These are phyloP conservation scores for Otis tarda DNA, from an alignment of 2,113 vertebrate species.

Conservation along the genomic window DNA sequence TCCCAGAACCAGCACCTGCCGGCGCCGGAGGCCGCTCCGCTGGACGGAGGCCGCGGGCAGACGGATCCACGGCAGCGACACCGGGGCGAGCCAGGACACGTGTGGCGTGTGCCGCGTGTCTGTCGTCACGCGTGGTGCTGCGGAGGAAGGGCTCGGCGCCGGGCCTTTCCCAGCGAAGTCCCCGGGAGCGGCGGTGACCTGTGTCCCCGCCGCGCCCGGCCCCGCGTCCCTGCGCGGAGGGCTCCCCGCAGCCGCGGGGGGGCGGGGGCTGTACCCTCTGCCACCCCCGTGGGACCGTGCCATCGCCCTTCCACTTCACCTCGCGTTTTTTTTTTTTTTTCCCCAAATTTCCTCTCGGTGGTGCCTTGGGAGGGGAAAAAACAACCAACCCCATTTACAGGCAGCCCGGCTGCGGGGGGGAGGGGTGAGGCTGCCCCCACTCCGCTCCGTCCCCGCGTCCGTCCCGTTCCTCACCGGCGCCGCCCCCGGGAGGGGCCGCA, in stretches of 20 bases:
- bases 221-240: not conserved
- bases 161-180: accelerated
- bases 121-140: accelerated
- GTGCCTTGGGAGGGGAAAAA: not conserved
- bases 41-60: accelerated
- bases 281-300: not conserved
- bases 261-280: too few species aligned
- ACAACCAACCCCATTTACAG: too few species aligned
- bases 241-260: not conserved
- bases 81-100: accelerated
- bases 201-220: accelerated
- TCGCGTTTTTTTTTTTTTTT: too few species aligned
- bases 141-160: not conserved
- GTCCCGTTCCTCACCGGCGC: constrained; percentile 74
- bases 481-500: constrained; percentile 81
- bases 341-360: not conserved
- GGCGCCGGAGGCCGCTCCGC: not conserved
- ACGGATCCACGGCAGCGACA: accelerated
- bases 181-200: not conserved
- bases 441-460: not conserved
- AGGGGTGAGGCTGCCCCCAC: too few species aligned
- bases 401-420: too few species aligned
- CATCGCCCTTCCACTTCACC: accelerated
- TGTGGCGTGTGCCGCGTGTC: not conserved
- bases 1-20: accelerated